phyloP scores from a whole-genome alignment of 2,797 vertebrate genomes.

The Leuciscus waleckii region DNA sequence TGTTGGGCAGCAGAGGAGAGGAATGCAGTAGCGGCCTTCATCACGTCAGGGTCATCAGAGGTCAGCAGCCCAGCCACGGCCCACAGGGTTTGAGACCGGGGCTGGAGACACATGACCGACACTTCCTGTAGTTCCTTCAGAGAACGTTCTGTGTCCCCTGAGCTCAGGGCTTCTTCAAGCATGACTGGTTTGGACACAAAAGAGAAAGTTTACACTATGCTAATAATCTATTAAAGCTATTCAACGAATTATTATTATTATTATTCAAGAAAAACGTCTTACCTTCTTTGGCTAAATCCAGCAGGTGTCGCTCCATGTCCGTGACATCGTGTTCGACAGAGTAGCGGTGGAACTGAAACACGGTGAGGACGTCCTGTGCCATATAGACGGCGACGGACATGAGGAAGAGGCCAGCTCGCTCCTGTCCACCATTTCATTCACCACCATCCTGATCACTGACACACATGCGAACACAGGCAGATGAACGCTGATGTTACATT shows the following conservation, averaged over 20 bases:
- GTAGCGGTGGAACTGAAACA: conserved; percentile 94
- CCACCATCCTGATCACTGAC: conserved; percentile 85
- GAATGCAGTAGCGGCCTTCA: conserved; percentile 81
- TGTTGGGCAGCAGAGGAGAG: conserved; percentile 82
- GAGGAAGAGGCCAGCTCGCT: conserved; percentile 76
- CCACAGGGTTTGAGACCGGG: conserved; percentile 82
- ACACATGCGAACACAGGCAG: conserved; percentile 19
- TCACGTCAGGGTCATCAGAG: conserved; percentile 80
- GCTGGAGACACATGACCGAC: conserved; percentile 77
- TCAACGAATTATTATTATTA: background rate
- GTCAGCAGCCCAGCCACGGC: conserved; percentile 87
- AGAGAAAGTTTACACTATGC: background rate
- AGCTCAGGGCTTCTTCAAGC: conserved; percentile 82
- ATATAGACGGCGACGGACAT: conserved; percentile 71
- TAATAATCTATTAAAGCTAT: background rate
- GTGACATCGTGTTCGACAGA: conserved; percentile 81
- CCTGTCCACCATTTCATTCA: conserved; percentile 91
- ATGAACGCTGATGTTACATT: conserved; percentile 3
- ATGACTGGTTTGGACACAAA: conserved; percentile 74
- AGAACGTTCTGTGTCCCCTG: conserved; percentile 76
- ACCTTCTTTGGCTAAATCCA: conserved; percentile 91
- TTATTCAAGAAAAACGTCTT: background rate
- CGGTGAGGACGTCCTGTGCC: conserved; percentile 87
- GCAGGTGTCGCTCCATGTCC: conserved; percentile 88
- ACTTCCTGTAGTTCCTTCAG: conserved; percentile 81